phyloP scores from a whole-genome alignment of 2,888 invertebrate genomes.

The Lacanobia oleracea region DNA sequence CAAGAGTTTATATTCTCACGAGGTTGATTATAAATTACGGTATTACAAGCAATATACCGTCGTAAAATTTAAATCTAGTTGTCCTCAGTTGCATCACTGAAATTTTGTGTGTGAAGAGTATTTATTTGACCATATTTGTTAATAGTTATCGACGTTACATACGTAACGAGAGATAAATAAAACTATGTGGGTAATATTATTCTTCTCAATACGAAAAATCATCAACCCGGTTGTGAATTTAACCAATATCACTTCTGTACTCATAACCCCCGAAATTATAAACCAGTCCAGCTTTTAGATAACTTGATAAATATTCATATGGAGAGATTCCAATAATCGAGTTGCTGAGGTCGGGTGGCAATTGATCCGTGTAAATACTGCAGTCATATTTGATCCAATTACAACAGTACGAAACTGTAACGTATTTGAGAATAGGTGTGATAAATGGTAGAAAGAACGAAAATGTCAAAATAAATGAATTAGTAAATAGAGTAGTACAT shows the following conservation, averaged over 20 bases:
- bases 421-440: neutral
- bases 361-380: neutral
- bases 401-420: neutral
- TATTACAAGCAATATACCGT: too few species aligned
- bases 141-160: too few species aligned
- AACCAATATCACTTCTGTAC: neutral
- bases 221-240: neutral
- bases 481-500: neutral
- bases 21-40: neutral
- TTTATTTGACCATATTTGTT: too few species aligned
- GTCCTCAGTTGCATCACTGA: too few species aligned
- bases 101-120: too few species aligned
- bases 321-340: conserved; percentile 3
- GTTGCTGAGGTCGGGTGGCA: neutral
- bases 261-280: neutral
- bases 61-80: too few species aligned
- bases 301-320: conserved; percentile 6
- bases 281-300: neutral
- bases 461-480: neutral
- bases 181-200: neutral
- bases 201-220: too few species aligned
- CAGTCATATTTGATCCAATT: neutral
- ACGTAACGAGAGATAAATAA: too few species aligned
- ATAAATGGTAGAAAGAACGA: neutral
- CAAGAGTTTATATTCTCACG: neutral